Evolutionary conservation across 2,888 invertebrate genomes (phyloP), one percentile per base, ranked within the genome.

Genomic region (Ophion slaviceki): DNA sequence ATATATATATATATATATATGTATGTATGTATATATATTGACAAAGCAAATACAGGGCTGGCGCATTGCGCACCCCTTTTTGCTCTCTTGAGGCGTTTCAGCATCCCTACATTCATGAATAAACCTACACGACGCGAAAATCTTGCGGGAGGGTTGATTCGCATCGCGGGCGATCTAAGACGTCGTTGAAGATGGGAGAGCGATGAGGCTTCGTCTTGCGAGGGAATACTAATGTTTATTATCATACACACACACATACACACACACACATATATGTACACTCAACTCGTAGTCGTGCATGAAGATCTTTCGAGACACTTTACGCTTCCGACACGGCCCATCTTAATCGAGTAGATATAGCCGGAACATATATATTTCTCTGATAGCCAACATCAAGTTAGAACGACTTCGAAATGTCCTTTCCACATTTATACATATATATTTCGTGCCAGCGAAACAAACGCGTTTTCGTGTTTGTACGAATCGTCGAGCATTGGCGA

Each of bases 81-180:
- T 82, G 67, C 71, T 36, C 62, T 53, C 53, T 53, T 17, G 24
- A 76, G 71, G 61, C 76, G 71, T 75, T 74, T 76, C 62, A 36
- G 17, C 75, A 81, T 74, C 53, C 53, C 53, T 53, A 68, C 70
- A 70, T 86, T 71, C 80, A 88, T 88, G 88, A 88, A 88, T 88
- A 88, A 87, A 80, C 77, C 74, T 53, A 53, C 53, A 53, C 72
- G 84, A 84, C 40, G 57, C 68, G 80, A 84, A 74, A 86, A 85
- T 84, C 67, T 74, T 74, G 84, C 78, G 80, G 87, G 86, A 79
- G 88, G 86, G 80, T 86, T 82, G 85, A 86, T 86, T 72, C 72
- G 79, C 82, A 80, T 36, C 82, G 79, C 71, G 64, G 57, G 70
- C 72, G 40, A 70, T 88, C 87, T 87, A 83, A 87, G 87, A 88